Percentiles rank a stretch among this genome's conserved stretches.
Conservation (phyloP, 2,797 vertebrate genomes). For the Ataeniobius toweri region DNA sequence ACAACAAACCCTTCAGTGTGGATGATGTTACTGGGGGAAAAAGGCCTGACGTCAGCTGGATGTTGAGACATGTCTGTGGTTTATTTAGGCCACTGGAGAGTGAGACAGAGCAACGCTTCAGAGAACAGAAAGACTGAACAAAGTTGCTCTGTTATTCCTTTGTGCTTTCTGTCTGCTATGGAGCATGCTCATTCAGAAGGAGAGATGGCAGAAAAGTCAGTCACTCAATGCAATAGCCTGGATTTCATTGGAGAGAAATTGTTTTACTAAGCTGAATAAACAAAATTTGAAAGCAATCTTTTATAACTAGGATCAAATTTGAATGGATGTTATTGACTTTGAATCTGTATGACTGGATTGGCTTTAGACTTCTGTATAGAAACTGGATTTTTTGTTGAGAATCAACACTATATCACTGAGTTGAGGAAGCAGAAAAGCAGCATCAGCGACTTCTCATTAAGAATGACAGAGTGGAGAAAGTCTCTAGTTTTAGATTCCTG, state of each 20-base stretch:
- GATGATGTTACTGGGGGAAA: background rate
- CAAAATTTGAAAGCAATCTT: background rate
- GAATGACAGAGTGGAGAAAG: no score
- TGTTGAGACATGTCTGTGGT: background rate
- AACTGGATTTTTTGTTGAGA: background rate
- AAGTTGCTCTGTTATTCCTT: background rate
- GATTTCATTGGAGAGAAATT: background rate
- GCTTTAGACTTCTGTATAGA: no score
- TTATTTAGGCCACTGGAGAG: background rate
- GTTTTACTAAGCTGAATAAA: background rate
- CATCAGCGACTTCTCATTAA: no score
- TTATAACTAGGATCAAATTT: no score
- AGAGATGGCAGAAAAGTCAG: background rate
- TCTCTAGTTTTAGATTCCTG: no score
- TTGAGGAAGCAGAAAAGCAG: no score
- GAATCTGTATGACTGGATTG: no score
- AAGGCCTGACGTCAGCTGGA: background rate
- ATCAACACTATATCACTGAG: background rate
- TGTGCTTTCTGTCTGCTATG: background rate
- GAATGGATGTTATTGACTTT: background rate
- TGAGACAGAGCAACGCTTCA: background rate
- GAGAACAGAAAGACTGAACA: background rate
- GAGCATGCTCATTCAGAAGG: background rate
- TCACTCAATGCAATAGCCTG: background rate
- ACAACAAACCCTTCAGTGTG: background rate